Percentiles rank a stretch among this genome's conserved stretches.
These are phyloP conservation scores for Apeira syringaria DNA, from an alignment of 2,888 invertebrate species.

Conservation along the genomic window DNA sequence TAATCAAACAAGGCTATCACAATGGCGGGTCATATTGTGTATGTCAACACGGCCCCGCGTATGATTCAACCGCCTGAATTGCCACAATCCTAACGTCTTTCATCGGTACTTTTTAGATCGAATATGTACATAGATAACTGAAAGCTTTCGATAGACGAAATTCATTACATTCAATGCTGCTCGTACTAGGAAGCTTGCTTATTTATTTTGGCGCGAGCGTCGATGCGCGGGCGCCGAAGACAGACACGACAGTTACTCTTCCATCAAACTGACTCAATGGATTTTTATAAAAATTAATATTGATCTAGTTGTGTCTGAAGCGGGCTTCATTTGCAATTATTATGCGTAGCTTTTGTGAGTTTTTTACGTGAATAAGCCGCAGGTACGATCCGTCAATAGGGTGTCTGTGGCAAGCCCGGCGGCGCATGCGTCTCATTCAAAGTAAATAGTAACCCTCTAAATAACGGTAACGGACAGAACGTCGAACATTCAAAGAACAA, in stretches of 20 bases:
- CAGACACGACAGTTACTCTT: constrained; percentile 67
- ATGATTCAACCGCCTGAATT: constrained; percentile 26
- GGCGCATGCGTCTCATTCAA: constrained; percentile 47
- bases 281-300: constrained; percentile 49
- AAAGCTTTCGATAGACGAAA: constrained; percentile 30
- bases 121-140: constrained; percentile 2
- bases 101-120: constrained; percentile 17
- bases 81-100: constrained; percentile 18
- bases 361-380: constrained; percentile 31
- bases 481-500: constrained; percentile 46
- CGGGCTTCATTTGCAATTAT: constrained; percentile 23
- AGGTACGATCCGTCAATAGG: constrained; percentile 36
- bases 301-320: constrained; percentile 27
- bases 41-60: constrained; percentile 24
- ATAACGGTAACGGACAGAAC: constrained; percentile 58
- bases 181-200: constrained; percentile 52
- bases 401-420: constrained; percentile 40
- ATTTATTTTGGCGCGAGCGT: constrained; percentile 73
- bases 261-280: constrained; percentile 58
- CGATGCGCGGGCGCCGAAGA: constrained; percentile 72
- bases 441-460: constrained; percentile 56
- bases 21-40: constrained; percentile 24
- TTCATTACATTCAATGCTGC: constrained; percentile 40
- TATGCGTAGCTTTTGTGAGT: constrained; percentile 15
- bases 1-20: constrained; percentile 43